Base-by-base conservation (phyloP, 1,140 invertebrate genomes). In the Proales similis region DNA sequence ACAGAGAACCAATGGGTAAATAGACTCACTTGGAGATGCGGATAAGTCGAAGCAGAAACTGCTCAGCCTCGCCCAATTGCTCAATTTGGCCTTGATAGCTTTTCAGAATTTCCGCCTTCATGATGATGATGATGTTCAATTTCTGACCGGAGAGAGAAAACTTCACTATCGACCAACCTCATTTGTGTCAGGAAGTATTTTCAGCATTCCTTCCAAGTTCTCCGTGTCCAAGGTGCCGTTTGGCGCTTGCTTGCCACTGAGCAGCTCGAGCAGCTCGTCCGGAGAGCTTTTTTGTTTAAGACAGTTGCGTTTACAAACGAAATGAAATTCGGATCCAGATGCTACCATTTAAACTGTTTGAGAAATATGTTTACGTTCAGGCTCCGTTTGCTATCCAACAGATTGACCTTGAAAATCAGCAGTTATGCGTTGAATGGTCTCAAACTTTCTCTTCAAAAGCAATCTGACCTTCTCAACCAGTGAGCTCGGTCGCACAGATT, bases 41-140 rank as follows among this genome's bases (percentile, higher is more conserved):
- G 26, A 53, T 53, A n/a, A 53, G 9, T 53, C 42, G 38, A 7
- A 53, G 27, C n/a, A 53, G 32, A 3, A 53, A 53, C 27, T 53
- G 38, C 42, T 53, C 48, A 36, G 48, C 48, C 27, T 53, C 33
- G 12, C 48, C 48, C 9, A 53, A 33, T 29, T 53, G 38, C 24
- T 53, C 48, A n/a, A 38, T 36, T 9, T 53, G 33, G 4, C 48
- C 48, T 14, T 11, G 26, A 30, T 14, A 53, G n/a, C 17, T 30
- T 36, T 53, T 53, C 29, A 53, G 27, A 36, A 53, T 53, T 53
- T 53, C 48, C 7, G 42, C 42, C 48, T 53, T 24, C 38, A 53
- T 27, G 24, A 17, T 39, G 22, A 47, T 27, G 45, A 1, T 22
- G 12, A 9, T 20, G 3, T 2, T 46, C 7, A 1, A 3, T 1